These are phyloP conservation scores for Aelia acuminata DNA, from an alignment of 2,888 invertebrate species.

Conservation along the genomic window DNA sequence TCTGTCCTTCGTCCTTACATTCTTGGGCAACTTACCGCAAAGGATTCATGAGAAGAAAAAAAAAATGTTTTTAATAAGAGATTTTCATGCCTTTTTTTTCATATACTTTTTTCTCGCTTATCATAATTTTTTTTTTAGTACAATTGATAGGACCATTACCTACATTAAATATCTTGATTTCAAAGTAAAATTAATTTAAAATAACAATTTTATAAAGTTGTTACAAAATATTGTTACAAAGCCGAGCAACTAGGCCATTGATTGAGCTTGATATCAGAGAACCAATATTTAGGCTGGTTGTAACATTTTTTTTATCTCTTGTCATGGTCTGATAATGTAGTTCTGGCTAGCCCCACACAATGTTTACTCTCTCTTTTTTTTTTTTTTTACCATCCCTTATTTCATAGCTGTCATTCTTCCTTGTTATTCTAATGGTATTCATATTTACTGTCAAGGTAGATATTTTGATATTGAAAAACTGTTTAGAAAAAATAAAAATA, in stretches of 20 bases:
- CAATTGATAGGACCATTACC: too few species aligned
- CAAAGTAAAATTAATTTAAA: not conserved
- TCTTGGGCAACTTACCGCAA: not conserved
- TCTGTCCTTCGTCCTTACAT: not conserved
- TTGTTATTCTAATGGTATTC: not conserved
- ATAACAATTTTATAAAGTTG: not conserved
- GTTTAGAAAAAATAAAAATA: too few species aligned
- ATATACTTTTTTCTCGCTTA: too few species aligned
- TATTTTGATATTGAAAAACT: too few species aligned
- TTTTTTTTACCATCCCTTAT: not conserved
- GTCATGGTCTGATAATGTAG: not conserved
- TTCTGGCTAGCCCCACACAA: not conserved
- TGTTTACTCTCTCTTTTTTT: not conserved
- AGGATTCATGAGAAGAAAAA: not conserved
- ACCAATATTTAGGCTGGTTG: slow-evolving; percentile 12
- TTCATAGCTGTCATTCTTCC: not conserved
- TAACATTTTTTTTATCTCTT: not conserved
- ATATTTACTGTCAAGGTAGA: too few species aligned
- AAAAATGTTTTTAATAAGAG: not conserved
- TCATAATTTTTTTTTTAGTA: not conserved
- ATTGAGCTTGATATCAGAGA: not conserved
- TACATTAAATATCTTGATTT: too few species aligned
- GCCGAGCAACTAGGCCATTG: not conserved
- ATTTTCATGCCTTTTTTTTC: not conserved
- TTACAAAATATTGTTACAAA: not conserved